Conservation (phyloP, 1,140 invertebrate species). For the Trigoniulus corallinus region DNA sequence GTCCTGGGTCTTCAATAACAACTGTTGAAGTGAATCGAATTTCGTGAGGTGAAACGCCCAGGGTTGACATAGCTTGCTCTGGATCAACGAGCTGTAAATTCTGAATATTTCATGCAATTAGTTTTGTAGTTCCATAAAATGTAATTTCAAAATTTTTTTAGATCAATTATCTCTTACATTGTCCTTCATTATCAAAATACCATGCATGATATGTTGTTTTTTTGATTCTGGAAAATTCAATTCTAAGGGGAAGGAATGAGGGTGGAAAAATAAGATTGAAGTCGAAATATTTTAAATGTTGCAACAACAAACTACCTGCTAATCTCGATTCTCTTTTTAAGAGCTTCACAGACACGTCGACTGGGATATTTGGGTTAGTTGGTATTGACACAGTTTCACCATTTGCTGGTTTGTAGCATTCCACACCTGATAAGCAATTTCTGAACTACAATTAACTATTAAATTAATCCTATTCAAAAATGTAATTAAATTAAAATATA, state of each 20-base stretch:
- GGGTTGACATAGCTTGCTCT: slow-evolving; percentile 71
- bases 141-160: not conserved
- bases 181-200: slow-evolving; percentile 76
- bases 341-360: slow-evolving; percentile 72
- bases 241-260: not conserved
- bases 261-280: no score
- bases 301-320: not conserved
- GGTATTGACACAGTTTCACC: slow-evolving; percentile 80
- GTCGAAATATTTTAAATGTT: no score
- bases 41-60: slow-evolving; percentile 58
- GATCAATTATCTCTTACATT: slow-evolving; percentile 31
- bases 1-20: slow-evolving; percentile 57
- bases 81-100: slow-evolving; percentile 72
- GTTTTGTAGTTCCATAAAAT: not conserved
- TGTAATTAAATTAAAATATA: slow-evolving; percentile 10
- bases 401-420: slow-evolving; percentile 92
- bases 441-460: not conserved
- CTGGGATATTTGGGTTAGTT: slow-evolving; percentile 69
- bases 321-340: slow-evolving; percentile 32
- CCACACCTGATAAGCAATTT: slow-evolving; percentile 49
- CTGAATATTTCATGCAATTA: slow-evolving; percentile 16
- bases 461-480: not conserved
- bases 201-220: slow-evolving; percentile 63
- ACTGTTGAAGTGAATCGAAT: slow-evolving; percentile 79
- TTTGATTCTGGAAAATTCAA: slow-evolving; percentile 62